phyloP scores from a whole-genome alignment of 2,797 vertebrate species.

The Gorsachius magnificus region DNA sequence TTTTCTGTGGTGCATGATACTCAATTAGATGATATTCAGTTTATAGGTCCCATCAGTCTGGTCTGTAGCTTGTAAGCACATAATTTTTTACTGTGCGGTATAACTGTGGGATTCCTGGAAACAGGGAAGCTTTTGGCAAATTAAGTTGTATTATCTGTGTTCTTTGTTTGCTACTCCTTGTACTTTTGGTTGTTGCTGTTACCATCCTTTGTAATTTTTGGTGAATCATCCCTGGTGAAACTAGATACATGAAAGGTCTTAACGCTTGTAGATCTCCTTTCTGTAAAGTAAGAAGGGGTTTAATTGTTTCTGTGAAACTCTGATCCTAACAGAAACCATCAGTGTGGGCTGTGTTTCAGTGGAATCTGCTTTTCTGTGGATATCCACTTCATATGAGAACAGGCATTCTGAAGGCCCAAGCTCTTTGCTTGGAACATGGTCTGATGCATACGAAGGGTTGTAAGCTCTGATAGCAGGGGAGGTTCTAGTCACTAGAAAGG shows the following conservation, averaged over 20 bases:
- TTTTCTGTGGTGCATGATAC: background rate
- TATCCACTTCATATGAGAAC: background rate
- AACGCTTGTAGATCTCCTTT: background rate
- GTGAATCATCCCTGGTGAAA: background rate
- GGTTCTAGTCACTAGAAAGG: background rate
- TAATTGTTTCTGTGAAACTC: background rate
- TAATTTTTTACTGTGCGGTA: background rate
- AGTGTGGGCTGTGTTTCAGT: background rate
- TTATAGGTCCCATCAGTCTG: background rate
- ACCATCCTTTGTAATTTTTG: background rate
- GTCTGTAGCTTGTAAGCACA: background rate
- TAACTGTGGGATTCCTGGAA: background rate
- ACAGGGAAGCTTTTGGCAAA: background rate
- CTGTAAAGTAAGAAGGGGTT: background rate
- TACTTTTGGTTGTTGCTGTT: background rate
- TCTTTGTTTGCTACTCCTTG: background rate
- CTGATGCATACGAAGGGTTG: background rate
- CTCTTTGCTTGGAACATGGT: accelerated
- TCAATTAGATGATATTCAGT: background rate
- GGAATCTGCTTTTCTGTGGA: background rate
- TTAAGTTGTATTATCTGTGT: accelerated
- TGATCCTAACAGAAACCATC: background rate
- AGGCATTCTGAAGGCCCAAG: background rate
- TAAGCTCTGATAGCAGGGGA: background rate
- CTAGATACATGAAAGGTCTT: background rate